Percentiles rank a stretch among this genome's conserved stretches.
phyloP scores from a whole-genome alignment of 2,888 invertebrate genomes.

The Prosapia bicincta region DNA sequence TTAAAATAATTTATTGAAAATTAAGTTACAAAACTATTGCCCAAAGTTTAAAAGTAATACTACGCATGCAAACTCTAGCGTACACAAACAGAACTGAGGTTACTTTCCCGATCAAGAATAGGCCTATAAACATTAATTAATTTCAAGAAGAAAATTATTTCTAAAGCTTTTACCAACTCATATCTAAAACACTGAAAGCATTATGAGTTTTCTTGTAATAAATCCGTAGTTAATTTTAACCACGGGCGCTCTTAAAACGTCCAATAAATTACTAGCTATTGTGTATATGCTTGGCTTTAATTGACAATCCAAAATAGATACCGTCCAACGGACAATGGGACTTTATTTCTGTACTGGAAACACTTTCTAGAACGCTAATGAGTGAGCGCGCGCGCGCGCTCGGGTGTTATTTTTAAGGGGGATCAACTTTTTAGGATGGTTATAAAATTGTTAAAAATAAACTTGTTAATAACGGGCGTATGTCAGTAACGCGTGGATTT shows the following conservation, averaged over 20 bases:
- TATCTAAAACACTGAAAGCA: not conserved
- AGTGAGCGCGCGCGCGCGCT: no score
- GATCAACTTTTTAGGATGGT: constrained; percentile 22
- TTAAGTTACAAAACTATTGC: no score
- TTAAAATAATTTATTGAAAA: no score
- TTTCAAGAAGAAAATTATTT: no score
- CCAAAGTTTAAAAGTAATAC: no score
- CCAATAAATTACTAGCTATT: not conserved
- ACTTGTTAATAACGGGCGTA: constrained; percentile 21
- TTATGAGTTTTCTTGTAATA: not conserved
- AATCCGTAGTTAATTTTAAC: not conserved
- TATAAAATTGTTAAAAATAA: constrained; percentile 23
- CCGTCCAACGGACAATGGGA: not conserved
- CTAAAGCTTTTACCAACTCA: no score
- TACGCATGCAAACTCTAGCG: no score
- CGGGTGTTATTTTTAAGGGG: not conserved
- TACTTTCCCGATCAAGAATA: no score
- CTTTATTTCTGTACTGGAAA: not conserved
- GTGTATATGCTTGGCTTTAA: not conserved
- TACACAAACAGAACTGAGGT: no score
- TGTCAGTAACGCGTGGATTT: not conserved
- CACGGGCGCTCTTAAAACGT: not conserved
- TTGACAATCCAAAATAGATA: not conserved
- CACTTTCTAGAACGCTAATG: not conserved
- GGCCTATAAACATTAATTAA: no score